Evolutionary conservation across 2,797 vertebrate genomes (phyloP), one percentile per base, ranked within the genome.

Genomic region (Molossus alvarezi): DNA sequence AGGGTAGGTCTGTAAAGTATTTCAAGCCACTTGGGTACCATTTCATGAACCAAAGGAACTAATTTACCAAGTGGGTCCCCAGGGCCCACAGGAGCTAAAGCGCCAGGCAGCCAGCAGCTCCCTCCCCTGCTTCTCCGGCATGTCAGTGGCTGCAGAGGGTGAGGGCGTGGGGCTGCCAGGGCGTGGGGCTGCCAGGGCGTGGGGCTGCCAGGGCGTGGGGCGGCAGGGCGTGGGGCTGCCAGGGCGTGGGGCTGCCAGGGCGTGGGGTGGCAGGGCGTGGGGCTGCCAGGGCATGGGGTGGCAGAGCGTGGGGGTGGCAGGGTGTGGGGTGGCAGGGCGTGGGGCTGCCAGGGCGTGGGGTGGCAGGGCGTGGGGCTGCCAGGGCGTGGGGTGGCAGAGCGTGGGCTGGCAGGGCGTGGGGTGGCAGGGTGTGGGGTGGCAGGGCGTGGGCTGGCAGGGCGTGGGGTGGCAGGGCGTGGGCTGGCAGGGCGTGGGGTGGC

Each of bases 61-160:
- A 86, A 95, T 95, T 97, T 92, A 73, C 55, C 62, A 65, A 84
- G 95, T 95, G 86, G 67, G 88, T 95, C 95, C 85, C 97, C 53
- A 7, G 91, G 88, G 76, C 41, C 75, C 45, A 11, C 58, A 69
- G 55, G 58, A 90, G 58, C 48, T 57, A 95, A 93, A 18, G 69
- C 55, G 18, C 45, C 0, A 1, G 58, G 71, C 88, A 58, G 69
- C 0, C 5, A 82, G 29, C 6, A 3, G 20, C 58, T 57, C 33
- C 23, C 15, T 41, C 2, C 3, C n/a, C 71, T 6, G 41, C 23
- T 15, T 65, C 75, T 20, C 29, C 37, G 4, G 27, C 65, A 23
- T 29, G 23, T 29, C 57, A 0, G n/a, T 1, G 48, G 80, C 41
- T 45, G 37, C 58, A 29, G 23, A 55, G 25, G 73, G 13, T 48